Evolutionary conservation across 2,113 vertebrate genomes (phyloP).

Genomic region (Channa argus): DNA sequence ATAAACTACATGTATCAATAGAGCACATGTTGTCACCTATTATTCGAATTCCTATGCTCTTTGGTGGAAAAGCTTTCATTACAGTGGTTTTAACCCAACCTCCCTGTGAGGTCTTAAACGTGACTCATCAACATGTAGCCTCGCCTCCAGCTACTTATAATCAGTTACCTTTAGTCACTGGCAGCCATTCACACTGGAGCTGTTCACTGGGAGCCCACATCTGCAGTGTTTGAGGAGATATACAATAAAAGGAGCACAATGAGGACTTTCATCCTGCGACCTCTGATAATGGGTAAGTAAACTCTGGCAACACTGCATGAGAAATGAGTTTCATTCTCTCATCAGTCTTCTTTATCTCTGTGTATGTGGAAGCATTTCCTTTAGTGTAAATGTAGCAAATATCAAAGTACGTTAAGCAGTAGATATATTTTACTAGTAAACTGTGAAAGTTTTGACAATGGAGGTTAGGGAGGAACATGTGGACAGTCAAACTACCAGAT

Average conservation of each 20-base stretch:
- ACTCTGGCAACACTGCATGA: neutral
- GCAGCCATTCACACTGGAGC: conserved; percentile 37
- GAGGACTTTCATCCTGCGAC: conserved; percentile 22
- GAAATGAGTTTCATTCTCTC: neutral
- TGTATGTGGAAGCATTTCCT: neutral
- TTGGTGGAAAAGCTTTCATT: neutral
- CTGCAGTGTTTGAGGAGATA: conserved; percentile 22
- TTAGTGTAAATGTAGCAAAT: neutral
- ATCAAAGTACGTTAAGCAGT: neutral
- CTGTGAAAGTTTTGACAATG: neutral
- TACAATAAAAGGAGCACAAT: conserved; percentile 10
- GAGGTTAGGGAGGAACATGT: neutral
- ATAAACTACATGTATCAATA: too few relatives aligned
- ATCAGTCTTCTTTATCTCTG: neutral
- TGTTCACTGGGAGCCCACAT: conserved; percentile 1
- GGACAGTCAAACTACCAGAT: neutral
- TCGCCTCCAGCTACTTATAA: conserved; percentile 19
- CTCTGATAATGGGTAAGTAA: conserved; percentile 62
- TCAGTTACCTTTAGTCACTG: conserved; percentile 25
- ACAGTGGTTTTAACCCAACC: neutral
- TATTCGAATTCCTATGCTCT: neutral
- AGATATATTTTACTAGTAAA: neutral
- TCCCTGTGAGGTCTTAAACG: neutral
- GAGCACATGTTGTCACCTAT: neutral
- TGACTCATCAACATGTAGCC: conserved; percentile 25